Conservation (phyloP, 2,888 invertebrate species). For the Papilio protenor region DNA sequence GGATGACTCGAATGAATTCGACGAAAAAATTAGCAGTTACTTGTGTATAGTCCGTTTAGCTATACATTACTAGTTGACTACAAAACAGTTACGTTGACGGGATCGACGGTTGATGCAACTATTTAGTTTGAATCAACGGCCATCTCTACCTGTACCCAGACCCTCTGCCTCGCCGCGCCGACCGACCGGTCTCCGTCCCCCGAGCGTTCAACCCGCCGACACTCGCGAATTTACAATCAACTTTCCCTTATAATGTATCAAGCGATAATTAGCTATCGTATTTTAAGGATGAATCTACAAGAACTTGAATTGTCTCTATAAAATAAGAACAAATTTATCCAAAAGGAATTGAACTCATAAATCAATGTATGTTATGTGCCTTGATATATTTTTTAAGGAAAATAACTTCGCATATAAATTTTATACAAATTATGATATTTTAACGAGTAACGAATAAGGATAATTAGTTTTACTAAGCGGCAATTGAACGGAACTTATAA, state of each 20-base stretch:
- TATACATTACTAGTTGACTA: background rate
- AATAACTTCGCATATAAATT: too few relatives aligned
- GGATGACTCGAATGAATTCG: background rate
- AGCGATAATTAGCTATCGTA: conserved; percentile 29
- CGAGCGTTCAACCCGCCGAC: conserved; percentile 77
- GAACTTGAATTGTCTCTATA: background rate
- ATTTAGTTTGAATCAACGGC: background rate
- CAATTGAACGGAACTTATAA: too few relatives aligned
- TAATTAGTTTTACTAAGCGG: too few relatives aligned
- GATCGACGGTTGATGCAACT: background rate
- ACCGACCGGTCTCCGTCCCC: conserved; percentile 48
- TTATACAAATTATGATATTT: too few relatives aligned
- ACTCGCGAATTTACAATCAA: conserved; percentile 62
- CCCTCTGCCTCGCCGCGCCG: conserved; percentile 70
- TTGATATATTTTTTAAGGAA: too few relatives aligned
- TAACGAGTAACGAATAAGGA: too few relatives aligned
- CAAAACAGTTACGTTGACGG: background rate
- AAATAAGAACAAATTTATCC: background rate
- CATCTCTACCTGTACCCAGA: conserved; percentile 50
- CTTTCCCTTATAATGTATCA: conserved; percentile 39
- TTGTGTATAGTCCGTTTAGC: background rate
- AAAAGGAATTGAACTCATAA: background rate
- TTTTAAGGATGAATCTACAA: background rate
- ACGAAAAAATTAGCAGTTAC: background rate
- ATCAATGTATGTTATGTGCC: too few relatives aligned